phyloP scores from a whole-genome alignment of 2,888 invertebrate genomes.

The Erebia aethiops region DNA sequence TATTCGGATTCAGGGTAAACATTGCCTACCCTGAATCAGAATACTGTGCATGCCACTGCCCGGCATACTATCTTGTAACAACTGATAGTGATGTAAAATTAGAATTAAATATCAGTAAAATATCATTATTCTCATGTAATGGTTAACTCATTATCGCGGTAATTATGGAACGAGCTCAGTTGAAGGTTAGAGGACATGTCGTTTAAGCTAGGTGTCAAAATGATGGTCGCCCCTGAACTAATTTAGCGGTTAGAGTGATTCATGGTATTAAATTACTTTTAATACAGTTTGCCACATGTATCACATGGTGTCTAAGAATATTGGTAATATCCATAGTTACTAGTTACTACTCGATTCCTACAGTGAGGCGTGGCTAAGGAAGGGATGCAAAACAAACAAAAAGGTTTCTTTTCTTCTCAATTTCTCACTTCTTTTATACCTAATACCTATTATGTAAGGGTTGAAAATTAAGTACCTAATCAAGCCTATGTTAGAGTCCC shows the following conservation, averaged over 20 bases:
- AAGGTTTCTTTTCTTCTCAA: no score
- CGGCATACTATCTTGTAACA: no score
- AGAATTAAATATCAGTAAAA: background rate
- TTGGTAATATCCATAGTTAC: background rate
- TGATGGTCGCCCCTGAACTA: constrained; percentile 10
- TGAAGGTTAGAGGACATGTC: constrained; percentile 11
- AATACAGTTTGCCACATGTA: background rate
- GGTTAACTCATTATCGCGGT: constrained; percentile 7
- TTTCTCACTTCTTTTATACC: no score
- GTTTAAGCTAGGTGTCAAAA: constrained; percentile 11
- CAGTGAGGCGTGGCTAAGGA: background rate
- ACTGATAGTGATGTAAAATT: no score
- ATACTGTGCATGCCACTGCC: no score
- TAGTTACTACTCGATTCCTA: background rate
- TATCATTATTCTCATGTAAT: background rate
- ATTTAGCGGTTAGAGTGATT: constrained; percentile 11
- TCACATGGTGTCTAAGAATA: background rate
- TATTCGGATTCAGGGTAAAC: no score
- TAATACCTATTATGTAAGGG: no score
- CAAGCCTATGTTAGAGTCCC: no score
- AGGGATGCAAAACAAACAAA: no score
- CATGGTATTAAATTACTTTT: background rate
- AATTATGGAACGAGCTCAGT: background rate
- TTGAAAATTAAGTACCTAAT: no score
- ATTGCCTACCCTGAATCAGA: no score